Evolutionary conservation across 2,888 invertebrate genomes (phyloP).

Genomic region (Drosophila acutilabella): DNA sequence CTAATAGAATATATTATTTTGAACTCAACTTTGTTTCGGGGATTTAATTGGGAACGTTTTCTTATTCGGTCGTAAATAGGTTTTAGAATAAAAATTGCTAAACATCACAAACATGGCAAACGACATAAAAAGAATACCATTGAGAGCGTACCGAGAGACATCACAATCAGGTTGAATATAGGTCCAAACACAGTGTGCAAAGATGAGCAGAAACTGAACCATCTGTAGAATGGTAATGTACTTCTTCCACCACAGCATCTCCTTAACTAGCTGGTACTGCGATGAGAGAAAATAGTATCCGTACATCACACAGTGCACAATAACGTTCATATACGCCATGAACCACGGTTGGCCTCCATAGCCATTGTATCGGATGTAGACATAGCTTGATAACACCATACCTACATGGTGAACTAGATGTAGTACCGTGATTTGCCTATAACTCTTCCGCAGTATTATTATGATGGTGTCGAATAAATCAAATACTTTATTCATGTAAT

Average conservation of each 20-base stretch:
- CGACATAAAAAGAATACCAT: conserved; percentile 15
- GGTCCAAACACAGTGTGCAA: conserved; percentile 35
- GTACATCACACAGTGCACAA: conserved; percentile 94
- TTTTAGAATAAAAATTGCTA: conserved; percentile 39
- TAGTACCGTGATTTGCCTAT: conserved; percentile 57
- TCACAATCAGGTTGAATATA: conserved; percentile 41
- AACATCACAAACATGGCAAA: conserved; percentile 51
- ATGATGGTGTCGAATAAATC: conserved; percentile 64
- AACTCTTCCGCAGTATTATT: conserved; percentile 67
- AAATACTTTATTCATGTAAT: conserved; percentile 48
- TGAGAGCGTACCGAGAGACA: neutral
- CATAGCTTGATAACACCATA: conserved; percentile 37
- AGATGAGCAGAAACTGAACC: conserved; percentile 87
- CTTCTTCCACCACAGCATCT: conserved; percentile 91
- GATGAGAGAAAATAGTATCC: conserved; percentile 91
- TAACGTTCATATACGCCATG: conserved; percentile 89
- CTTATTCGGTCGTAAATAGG: conserved; percentile 31
- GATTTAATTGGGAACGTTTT: neutral
- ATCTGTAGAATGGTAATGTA: conserved; percentile 93
- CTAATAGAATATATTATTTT: too few species aligned
- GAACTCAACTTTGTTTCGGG: neutral
- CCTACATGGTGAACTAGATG: conserved; percentile 62
- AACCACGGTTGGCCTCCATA: conserved; percentile 89
- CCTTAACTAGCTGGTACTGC: conserved; percentile 88
- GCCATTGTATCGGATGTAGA: conserved; percentile 82